Percentiles rank a stretch among this genome's conserved stretches.
phyloP scores from a whole-genome alignment of 1,140 invertebrate species.

The Gonatopus flavifemur region DNA sequence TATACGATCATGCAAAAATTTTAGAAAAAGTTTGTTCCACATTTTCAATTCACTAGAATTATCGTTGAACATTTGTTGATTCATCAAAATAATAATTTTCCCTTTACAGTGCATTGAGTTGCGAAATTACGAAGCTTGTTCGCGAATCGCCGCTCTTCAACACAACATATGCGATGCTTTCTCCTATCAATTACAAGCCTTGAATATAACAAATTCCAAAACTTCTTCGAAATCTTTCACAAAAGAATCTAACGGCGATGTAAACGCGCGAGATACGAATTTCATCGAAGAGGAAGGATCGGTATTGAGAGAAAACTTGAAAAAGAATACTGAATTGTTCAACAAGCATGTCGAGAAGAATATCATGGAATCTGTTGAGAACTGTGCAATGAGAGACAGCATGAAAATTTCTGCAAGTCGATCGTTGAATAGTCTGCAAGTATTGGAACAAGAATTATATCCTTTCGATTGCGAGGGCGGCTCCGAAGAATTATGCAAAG shows the following conservation, averaged over 20 bases:
- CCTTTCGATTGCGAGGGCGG: slow-evolving; percentile 59
- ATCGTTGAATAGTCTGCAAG: slow-evolving; percentile 50
- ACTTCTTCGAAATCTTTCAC: slow-evolving; percentile 4
- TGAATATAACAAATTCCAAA: slow-evolving; percentile 33
- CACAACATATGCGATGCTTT: slow-evolving; percentile 50
- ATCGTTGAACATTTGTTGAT: too few species aligned
- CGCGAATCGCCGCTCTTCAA: slow-evolving; percentile 55
- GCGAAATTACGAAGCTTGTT: slow-evolving; percentile 57
- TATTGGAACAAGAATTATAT: slow-evolving; percentile 50
- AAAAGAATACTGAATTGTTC: slow-evolving; percentile 42
- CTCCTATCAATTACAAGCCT: slow-evolving; percentile 52
- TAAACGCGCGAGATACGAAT: background rate
- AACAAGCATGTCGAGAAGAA: slow-evolving; percentile 51
- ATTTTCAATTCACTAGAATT: too few species aligned
- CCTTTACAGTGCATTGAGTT: slow-evolving; percentile 42
- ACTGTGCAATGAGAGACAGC: slow-evolving; percentile 40
- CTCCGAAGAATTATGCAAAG: slow-evolving; percentile 53
- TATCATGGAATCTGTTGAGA: slow-evolving; percentile 49
- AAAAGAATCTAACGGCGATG: background rate
- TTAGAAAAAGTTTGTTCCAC: slow-evolving; percentile 45
- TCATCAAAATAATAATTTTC: background rate
- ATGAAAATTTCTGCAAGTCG: slow-evolving; percentile 53
- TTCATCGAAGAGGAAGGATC: background rate
- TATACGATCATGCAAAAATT: slow-evolving; percentile 59
- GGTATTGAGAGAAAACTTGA: slow-evolving; percentile 17